phyloP scores from a whole-genome alignment of 2,888 invertebrate species.

The Flexamia atlantica region DNA sequence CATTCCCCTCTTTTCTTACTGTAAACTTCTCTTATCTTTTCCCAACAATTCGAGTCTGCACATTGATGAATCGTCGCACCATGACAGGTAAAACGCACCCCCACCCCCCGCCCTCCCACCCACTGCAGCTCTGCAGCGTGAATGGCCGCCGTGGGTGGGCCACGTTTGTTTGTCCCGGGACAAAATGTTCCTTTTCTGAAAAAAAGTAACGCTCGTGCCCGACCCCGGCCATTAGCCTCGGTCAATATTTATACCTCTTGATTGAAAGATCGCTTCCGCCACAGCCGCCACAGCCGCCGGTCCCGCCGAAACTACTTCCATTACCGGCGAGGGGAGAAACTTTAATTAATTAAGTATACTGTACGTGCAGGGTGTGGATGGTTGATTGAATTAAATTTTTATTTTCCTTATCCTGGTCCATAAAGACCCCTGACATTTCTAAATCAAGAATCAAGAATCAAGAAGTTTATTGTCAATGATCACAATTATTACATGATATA shows the following conservation, averaged over 20 bases:
- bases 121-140: background rate
- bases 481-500: too few species aligned
- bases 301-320: conserved; percentile 34
- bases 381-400: too few species aligned
- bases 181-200: conserved; percentile 23
- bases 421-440: too few species aligned
- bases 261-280: conserved; percentile 57
- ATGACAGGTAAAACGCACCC: background rate
- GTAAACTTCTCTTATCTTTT: too few species aligned
- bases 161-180: conserved; percentile 41
- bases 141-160: conserved; percentile 40
- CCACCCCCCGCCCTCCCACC: too few species aligned
- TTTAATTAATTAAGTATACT: background rate
- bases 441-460: too few species aligned
- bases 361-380: too few species aligned
- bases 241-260: conserved; percentile 53
- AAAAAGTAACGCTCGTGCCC: conserved; percentile 18
- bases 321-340: background rate
- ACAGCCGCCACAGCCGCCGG: background rate
- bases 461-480: too few species aligned
- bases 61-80: conserved; percentile 2
- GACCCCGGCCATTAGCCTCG: conserved; percentile 22
- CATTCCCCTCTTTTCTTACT: too few species aligned
- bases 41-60: too few species aligned
- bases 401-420: too few species aligned